Evolutionary conservation across 1,140 invertebrate species (phyloP), one percentile per base, ranked within the genome.

Genomic region (Sarcophaga peregrina): DNA sequence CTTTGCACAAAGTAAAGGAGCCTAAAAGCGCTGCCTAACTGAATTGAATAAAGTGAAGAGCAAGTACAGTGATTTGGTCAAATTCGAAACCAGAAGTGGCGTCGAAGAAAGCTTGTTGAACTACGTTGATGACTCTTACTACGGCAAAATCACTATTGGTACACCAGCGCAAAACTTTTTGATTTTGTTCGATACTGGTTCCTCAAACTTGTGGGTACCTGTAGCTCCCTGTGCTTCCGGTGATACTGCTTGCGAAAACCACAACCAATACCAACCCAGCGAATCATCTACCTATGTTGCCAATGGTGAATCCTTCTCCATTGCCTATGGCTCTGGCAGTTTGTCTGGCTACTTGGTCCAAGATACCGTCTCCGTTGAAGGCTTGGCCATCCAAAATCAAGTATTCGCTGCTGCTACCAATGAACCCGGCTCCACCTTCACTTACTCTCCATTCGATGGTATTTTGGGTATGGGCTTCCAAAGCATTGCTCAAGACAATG

Each of bases 151-250:
- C 85, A 92, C 92, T 0, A 98, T 99, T 91, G 98, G 98, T 78
- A 96, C 94, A 75, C 98, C 98, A 15, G 93, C 96, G 17, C 98
- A 99, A 92, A 91, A 91, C 0, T 99, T 99, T 91, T 95, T 94
- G 86, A 98, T 99, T 74, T 95, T 99, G 72, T 99, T 99, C 92
- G 98, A 99, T 90, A 98, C 98, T 10, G 98, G 98, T 72, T 99
- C 98, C 8, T 98, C 98, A 15, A 99, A 99, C 91, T 92, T 99
- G 47, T 99, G 98, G 98, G 94, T 99, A 80, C 98, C 98, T 20
- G 98, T 98, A 0, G 97, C 97, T 90, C 94, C 96, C 86, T 99
- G 98, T 15, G 52, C 88, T 93, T 92, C 94, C 85, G 94, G 94
- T 13, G 98, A 98, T 87, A 95, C 99, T 86, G 98, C 98, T 83